Base-by-base conservation (phyloP, 2,888 invertebrate genomes). In the Tanaodytes sp. region DNA sequence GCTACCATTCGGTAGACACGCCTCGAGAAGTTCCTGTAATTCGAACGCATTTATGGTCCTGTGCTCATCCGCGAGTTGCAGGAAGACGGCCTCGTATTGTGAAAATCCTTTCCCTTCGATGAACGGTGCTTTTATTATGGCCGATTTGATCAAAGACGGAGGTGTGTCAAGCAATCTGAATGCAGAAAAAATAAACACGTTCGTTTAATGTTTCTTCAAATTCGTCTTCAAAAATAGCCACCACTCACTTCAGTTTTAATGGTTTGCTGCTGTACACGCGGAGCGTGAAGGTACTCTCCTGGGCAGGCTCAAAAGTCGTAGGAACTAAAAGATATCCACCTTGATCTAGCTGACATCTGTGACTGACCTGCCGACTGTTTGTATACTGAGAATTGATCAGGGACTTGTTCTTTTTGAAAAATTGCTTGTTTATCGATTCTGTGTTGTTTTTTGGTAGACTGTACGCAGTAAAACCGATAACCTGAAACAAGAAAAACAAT, bases 31-130 rank as follows among this genome's bases (percentile, higher is more conserved):
- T 82, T 96, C 96, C 84, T 96, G 95, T 3, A 96, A 87, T 82
- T 96, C 96, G 80, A 96, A 96, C 2, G 95, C 93, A 79, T 95
- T 95, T 19, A 96, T 93, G 0, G 95, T 94, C 79, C 91, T 88
- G 80, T 95, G 95, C 80, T 96, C 96, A 82, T 96, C 96, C 0
- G 96, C 95, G 70, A 96, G 84, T 80, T 96, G 95, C 65, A 96
- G 87, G 81, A 96, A 96, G 1, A 96, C 92, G 0, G 94, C 92
- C 81, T 96, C 95, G 82, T 96, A 96, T 80, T 95, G 95, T 46
- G 90, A 89, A 77, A 94, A 92, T 76, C 91, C 91, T 82, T 91
- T 92, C 0, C 90, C 89, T 73, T 92, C 91, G 0, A 90, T 87
- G 0, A 90, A 88, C 0, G 92, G 92, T 0, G 93, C 92, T 85